phyloP scores from a whole-genome alignment of 2,113 vertebrate species.

The Eulemur macaco region DNA sequence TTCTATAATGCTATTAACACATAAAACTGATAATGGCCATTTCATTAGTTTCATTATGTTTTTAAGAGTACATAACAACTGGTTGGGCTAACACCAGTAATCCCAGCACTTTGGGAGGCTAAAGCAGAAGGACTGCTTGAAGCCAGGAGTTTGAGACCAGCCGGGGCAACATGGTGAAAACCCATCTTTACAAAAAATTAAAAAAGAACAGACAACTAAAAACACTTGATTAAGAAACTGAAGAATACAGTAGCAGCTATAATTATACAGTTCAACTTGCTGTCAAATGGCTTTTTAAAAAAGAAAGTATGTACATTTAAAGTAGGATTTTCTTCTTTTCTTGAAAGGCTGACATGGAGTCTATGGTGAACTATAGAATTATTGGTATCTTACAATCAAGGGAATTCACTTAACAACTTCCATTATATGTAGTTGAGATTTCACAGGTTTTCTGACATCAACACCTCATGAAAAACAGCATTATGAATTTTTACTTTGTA shows the following conservation, averaged over 20 bases:
- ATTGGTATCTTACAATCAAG: not conserved
- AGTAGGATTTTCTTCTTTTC: not conserved
- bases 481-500: not conserved
- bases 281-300: not conserved
- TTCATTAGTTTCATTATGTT: not conserved
- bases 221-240: not conserved
- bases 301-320: not conserved
- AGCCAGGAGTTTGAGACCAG: too few species aligned
- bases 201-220: not conserved
- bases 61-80: too few species aligned
- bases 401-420: not conserved
- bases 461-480: not conserved
- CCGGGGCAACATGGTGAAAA: too few species aligned
- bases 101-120: too few species aligned
- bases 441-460: not conserved
- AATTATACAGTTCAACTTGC: not conserved
- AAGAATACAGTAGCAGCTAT: not conserved
- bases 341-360: not conserved
- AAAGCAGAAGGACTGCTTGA: too few species aligned
- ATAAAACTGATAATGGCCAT: fast-evolving
- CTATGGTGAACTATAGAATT: not conserved
- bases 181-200: too few species aligned
- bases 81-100: too few species aligned
- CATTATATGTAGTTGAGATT: not conserved
- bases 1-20: not conserved